Evolutionary conservation across 2,888 invertebrate species (phyloP).

Genomic region (Cartodere bifasciata): DNA sequence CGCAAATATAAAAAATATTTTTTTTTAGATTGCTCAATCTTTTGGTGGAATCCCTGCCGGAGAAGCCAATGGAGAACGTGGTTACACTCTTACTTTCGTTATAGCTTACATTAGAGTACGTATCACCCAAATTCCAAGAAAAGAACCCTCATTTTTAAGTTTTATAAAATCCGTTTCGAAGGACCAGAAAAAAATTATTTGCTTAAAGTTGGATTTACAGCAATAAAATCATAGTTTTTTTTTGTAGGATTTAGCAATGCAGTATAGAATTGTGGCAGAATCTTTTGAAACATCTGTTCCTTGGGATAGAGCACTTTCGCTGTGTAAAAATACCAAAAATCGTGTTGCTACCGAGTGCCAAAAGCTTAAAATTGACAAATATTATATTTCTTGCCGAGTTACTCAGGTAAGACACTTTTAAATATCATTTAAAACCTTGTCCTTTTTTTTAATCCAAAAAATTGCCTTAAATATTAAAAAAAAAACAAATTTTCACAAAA

Average conservation of each 20-base stretch:
- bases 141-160: no score
- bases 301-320: constrained; percentile 75
- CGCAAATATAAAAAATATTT: no score
- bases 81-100: constrained; percentile 93
- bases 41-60: constrained; percentile 83
- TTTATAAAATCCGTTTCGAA: no score
- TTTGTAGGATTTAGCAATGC: constrained; percentile 76
- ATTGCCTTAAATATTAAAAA: no score
- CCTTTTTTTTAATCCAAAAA: no score
- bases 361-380: constrained; percentile 44
- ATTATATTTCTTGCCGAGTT: constrained; percentile 66
- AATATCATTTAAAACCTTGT: no score
- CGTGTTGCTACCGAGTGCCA: constrained; percentile 54
- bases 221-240: no score
- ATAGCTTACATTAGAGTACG: constrained; percentile 93
- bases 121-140: no score
- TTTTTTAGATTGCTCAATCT: constrained; percentile 63
- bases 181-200: no score
- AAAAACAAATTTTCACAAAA: no score
- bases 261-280: constrained; percentile 80
- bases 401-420: no score
- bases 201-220: no score
- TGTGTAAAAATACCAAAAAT: constrained; percentile 85
- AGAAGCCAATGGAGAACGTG: constrained; percentile 85
- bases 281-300: constrained; percentile 98